Base-by-base conservation (phyloP, 2,888 invertebrate species). In the Perizoma flavofasciatum region DNA sequence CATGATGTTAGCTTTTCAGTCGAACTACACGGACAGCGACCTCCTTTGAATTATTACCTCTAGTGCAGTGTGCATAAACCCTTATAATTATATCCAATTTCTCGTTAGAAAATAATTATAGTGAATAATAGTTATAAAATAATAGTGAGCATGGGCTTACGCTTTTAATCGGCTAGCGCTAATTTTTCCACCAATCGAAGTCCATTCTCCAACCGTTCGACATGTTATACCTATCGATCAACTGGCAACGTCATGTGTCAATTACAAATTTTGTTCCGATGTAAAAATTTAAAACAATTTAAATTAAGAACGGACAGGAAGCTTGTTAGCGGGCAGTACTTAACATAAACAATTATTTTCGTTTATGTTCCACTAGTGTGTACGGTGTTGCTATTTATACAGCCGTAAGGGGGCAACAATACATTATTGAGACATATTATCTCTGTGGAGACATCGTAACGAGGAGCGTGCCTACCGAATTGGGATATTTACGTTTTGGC, bases 201-300 rank as follows among this genome's bases (percentile, higher is more conserved):
- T 37, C 3, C n/a, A 4, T 22, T 1, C 7, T 37, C 39, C 49
- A 5, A 5, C 6, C 9, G 41, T 11, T 11, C 35, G 48, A 48
- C 32, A 33, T 32, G 22, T 22, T 22, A 22, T 22, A 22, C 22
- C 22, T 22, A 53, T 48, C 49, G 43, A 58, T 39, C 11, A 49
- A 58, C 39, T 43, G 58, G 49, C 58, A 58, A 44, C 39, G 52
- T 49, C 58, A 53, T 44, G 33, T 58, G 52, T 47, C 52, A 58
- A 53, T 58, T 52, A 49, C 39, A 33, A 45, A 33, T 37, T 44
- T 45, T 39, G 6, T 49, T 32, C 22, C 33, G 10, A 4, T 9
- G 8, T 34, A 39, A 49, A 52, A 9, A n/a, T 48, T 48, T 22
- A 45, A 53, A 49, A 40, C 44, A 52, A 44, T 52, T 58, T 53